These are phyloP conservation scores for Lytechinus variegatus DNA, from an alignment of 35 echinoderm and acorn worm species.

Conservation along the genomic window DNA sequence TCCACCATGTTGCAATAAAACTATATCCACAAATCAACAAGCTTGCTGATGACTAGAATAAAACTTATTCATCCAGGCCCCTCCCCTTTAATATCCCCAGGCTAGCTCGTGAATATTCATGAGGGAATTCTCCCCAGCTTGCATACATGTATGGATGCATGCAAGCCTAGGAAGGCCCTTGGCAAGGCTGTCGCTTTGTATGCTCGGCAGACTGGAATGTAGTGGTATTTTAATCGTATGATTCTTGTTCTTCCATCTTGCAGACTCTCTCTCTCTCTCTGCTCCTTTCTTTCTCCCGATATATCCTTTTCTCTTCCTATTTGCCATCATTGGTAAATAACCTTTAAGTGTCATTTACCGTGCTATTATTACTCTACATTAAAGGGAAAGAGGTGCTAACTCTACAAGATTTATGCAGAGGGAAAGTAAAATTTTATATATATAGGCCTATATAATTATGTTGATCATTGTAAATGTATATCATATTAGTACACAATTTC, in stretches of 20 bases:
- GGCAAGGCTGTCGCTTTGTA: neutral
- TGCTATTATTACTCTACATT: neutral
- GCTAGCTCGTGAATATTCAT: conserved; percentile 28
- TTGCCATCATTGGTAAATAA: neutral
- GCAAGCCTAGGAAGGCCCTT: neutral
- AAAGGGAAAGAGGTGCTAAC: no score
- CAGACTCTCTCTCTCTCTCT: conserved; percentile 10
- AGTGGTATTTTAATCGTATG: conserved; percentile 37
- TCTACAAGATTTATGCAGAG: no score
- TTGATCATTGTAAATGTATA: no score
- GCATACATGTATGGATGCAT: conserved; percentile 30
- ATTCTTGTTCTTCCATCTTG: conserved; percentile 2
- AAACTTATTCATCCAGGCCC: neutral
- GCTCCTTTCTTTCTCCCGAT: neutral
- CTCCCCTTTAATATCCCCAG: neutral
- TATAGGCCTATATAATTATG: no score
- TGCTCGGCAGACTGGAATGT: conserved; percentile 17
- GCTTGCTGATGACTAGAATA: neutral
- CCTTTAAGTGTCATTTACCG: neutral
- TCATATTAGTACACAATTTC: no score
- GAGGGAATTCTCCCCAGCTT: neutral
- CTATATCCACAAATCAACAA: neutral
- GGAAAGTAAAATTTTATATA: no score
- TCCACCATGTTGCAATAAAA: neutral
- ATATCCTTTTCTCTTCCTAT: neutral